phyloP scores from a whole-genome alignment of 2,888 invertebrate genomes.

The Erpobdella octoculata region DNA sequence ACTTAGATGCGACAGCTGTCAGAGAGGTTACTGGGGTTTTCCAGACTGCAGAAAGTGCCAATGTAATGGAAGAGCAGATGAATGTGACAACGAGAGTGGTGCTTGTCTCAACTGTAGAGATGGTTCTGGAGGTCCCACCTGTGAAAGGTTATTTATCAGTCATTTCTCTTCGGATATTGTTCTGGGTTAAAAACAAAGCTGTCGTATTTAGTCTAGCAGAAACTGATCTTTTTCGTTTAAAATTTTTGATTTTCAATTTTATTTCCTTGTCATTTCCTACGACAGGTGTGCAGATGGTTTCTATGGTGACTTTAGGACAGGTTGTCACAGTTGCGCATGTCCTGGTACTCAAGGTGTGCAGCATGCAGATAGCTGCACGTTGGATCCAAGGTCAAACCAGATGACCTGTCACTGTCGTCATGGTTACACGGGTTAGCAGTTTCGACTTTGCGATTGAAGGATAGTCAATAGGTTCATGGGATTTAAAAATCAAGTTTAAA shows the following conservation, averaged over 20 bases:
- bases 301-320: slow-evolving; percentile 82
- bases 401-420: slow-evolving; percentile 35
- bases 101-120: slow-evolving; percentile 79
- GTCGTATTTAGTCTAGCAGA: not conserved
- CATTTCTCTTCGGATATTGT: too few species aligned
- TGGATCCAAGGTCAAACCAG: slow-evolving; percentile 32
- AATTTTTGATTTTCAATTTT: not conserved
- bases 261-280: not conserved
- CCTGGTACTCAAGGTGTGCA: slow-evolving; percentile 36
- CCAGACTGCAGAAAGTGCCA: slow-evolving; percentile 89
- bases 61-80: slow-evolving; percentile 91
- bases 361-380: slow-evolving; percentile 35
- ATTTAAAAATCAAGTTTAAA: too few species aligned
- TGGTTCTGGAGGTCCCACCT: slow-evolving; percentile 76
- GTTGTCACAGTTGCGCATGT: slow-evolving; percentile 38
- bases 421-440: slow-evolving; percentile 36
- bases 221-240: not conserved
- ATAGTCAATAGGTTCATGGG: too few species aligned
- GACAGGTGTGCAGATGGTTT: slow-evolving; percentile 66
- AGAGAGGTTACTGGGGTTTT: slow-evolving; percentile 56
- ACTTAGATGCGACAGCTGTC: slow-evolving; percentile 82
- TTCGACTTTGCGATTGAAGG: too few species aligned
- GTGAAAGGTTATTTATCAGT: slow-evolving; percentile 64
- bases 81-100: slow-evolving; percentile 82
- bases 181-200: too few species aligned